Conservation (phyloP, 2,113 vertebrate species). For the Cephalophus harveyi region DNA sequence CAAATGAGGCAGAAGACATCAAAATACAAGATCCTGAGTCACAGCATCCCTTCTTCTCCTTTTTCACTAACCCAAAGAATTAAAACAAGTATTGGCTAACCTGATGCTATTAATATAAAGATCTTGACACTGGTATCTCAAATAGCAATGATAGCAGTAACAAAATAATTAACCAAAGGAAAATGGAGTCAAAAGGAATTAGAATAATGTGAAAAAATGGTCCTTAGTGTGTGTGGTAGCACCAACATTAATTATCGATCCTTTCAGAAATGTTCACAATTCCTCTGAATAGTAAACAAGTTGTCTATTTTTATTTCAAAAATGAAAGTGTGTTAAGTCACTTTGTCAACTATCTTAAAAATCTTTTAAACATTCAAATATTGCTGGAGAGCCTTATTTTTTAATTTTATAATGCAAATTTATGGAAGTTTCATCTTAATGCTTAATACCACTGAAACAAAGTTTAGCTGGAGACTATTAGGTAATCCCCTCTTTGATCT, state of each 20-base stretch:
- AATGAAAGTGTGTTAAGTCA: background rate
- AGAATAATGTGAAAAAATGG: constrained; percentile 20
- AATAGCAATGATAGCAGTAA: background rate
- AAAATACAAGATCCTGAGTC: background rate
- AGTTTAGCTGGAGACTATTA: background rate
- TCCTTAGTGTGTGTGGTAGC: background rate
- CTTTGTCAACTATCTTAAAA: background rate
- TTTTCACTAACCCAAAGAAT: background rate
- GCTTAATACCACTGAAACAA: background rate
- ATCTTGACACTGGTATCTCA: background rate
- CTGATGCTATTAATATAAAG: background rate
- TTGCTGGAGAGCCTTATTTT: background rate
- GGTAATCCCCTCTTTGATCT: background rate
- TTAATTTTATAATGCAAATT: background rate
- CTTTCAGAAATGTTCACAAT: background rate
- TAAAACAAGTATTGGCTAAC: background rate
- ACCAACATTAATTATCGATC: constrained; percentile 10
- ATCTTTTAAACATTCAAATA: constrained; percentile 11
- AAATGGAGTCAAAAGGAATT: background rate
- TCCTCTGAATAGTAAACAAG: background rate
- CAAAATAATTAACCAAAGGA: constrained; percentile 27
- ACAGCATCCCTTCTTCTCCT: background rate
- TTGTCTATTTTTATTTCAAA: background rate
- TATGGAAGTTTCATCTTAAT: constrained; percentile 8
- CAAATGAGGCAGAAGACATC: background rate